Percentiles rank a stretch among this genome's conserved stretches.
Conservation (phyloP, 2,888 invertebrate species). For the Adineta ricciae region DNA sequence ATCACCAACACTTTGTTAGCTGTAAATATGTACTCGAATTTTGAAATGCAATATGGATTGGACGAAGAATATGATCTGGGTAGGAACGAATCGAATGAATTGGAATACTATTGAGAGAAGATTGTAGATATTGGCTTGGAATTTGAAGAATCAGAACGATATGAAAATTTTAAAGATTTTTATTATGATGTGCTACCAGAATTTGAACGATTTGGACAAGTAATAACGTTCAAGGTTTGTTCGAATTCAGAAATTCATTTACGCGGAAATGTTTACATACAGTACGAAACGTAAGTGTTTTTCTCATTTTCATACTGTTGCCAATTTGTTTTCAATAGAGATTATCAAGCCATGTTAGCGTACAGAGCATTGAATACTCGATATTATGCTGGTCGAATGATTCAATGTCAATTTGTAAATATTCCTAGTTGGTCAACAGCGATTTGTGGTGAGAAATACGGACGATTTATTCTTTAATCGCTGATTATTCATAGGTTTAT, state of each 20-base stretch:
- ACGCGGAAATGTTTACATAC: constrained; percentile 78
- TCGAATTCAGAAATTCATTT: constrained; percentile 75
- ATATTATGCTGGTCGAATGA: constrained; percentile 73
- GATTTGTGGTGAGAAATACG: constrained; percentile 71
- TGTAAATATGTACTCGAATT: constrained; percentile 72
- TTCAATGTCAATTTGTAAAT: constrained; percentile 69
- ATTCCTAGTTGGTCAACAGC: constrained; percentile 73
- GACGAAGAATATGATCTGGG: constrained; percentile 66
- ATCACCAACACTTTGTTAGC: constrained; percentile 66
- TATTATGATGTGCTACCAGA: constrained; percentile 74
- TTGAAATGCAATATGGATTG: constrained; percentile 64
- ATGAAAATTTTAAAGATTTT: constrained; percentile 69
- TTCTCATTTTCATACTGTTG: not conserved
- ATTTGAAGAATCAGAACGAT: constrained; percentile 69
- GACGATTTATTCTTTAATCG: too few relatives aligned
- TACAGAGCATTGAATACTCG: constrained; percentile 68
- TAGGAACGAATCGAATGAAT: constrained; percentile 31
- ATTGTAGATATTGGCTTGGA: constrained; percentile 69
- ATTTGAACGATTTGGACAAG: constrained; percentile 56
- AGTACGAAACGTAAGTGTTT: constrained; percentile 56
- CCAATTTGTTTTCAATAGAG: constrained; percentile 38
- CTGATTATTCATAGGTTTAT: constrained; percentile 59
- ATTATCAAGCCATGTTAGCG: constrained; percentile 54
- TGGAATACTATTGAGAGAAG: not conserved
- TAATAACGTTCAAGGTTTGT: constrained; percentile 61